Evolutionary conservation across 2,113 vertebrate species (phyloP).

Genomic region (Equus przewalskii): DNA sequence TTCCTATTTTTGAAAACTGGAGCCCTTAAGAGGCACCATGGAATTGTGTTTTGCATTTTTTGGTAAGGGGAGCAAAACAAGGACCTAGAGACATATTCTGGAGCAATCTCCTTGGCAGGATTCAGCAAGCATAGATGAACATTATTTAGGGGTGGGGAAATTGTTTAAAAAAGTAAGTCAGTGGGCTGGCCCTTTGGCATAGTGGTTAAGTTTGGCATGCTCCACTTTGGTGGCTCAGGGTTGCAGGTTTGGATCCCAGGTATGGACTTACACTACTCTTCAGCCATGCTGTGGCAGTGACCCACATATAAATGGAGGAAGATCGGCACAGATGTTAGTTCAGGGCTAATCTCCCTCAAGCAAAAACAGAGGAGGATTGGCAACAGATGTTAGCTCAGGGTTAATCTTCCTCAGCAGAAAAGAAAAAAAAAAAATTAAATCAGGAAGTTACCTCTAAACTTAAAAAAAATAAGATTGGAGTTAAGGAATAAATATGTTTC

Average conservation of each 20-base stretch:
- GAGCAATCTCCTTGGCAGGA: conserved; percentile 95
- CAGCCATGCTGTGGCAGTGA: too few relatives aligned
- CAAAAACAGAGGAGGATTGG: too few relatives aligned
- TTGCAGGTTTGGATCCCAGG: too few relatives aligned
- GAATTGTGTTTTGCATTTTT: conserved; percentile 87
- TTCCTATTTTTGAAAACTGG: conserved; percentile 89
- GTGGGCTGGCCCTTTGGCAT: too few relatives aligned
- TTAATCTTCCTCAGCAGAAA: too few relatives aligned
- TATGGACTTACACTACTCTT: too few relatives aligned
- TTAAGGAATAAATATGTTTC: conserved; percentile 87
- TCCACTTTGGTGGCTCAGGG: too few relatives aligned
- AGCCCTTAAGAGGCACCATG: conserved; percentile 89
- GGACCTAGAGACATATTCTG: conserved; percentile 93
- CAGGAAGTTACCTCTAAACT: conserved; percentile 86
- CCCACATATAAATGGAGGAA: too few relatives aligned
- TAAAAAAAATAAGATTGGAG: conserved; percentile 86
- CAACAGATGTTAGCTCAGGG: too few relatives aligned
- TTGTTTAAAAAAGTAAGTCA: conserved; percentile 75
- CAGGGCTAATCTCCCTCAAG: too few relatives aligned
- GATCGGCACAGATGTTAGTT: too few relatives aligned
- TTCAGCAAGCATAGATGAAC: conserved; percentile 93
- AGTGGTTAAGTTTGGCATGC: too few relatives aligned
- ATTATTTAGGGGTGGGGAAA: conserved; percentile 82
- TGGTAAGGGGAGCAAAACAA: conserved; percentile 92
- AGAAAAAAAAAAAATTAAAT: conserved; percentile 36